Evolutionary conservation across 2,113 vertebrate genomes (phyloP).

Genomic region (Xiphophorus maculatus): DNA sequence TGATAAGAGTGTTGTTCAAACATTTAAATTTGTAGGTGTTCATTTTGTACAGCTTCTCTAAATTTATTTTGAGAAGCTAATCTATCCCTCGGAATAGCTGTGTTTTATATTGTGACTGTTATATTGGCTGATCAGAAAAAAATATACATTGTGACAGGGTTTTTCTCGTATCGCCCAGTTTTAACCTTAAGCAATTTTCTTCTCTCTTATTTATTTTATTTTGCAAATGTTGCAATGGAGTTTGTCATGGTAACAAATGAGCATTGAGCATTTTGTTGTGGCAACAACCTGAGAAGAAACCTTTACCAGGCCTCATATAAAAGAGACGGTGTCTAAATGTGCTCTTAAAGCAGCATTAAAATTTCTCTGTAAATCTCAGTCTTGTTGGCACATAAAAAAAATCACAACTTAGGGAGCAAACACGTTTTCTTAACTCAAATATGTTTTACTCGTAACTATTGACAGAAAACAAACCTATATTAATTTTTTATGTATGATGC

Average conservation of each 20-base stretch:
- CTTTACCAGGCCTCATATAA: background rate
- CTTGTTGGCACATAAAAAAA: background rate
- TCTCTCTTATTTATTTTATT: too few relatives aligned
- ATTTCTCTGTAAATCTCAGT: background rate
- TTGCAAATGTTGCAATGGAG: too few relatives aligned
- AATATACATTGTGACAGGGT: too few relatives aligned
- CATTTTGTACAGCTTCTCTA: too few relatives aligned
- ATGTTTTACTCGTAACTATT: constrained; percentile 20
- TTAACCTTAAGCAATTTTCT: too few relatives aligned
- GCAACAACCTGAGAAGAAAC: background rate
- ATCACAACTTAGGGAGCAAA: constrained; percentile 11
- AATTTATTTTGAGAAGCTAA: too few relatives aligned
- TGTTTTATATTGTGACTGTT: too few relatives aligned
- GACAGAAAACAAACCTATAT: constrained; percentile 27
- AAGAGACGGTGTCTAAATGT: background rate
- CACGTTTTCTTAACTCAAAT: constrained; percentile 30
- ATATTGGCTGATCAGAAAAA: too few relatives aligned
- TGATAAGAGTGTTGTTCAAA: too few relatives aligned
- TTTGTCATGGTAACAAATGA: background rate
- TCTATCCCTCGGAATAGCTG: too few relatives aligned
- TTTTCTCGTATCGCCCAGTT: too few relatives aligned
- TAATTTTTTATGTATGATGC: constrained; percentile 1
- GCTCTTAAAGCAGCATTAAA: background rate
- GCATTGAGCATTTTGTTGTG: background rate
- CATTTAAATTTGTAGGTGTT: too few relatives aligned